Evolutionary conservation across 2,888 invertebrate genomes (phyloP), one percentile per base, ranked within the genome.

Genomic region (Dryocosmus kuriphilus): DNA sequence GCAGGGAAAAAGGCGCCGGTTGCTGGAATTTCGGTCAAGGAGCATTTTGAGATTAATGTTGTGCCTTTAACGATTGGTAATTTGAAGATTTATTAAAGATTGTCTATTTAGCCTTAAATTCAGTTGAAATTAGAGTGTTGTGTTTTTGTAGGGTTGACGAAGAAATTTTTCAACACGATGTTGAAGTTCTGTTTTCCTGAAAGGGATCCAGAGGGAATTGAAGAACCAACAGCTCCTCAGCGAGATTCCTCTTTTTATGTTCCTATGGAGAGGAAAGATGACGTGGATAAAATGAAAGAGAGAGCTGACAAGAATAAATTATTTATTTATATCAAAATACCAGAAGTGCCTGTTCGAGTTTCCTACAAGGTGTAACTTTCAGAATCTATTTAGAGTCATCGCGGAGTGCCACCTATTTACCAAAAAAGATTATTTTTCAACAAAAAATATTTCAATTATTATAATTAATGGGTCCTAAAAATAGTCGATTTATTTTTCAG

Each of bases 21-120:
- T 8, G 99, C 98, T n/a, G 99, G 99, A 3, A 99, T 99, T 85
- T 97, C 98, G 0, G 98, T 99, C 19, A 99, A 99, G 91, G 99
- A 99, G 90, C 98, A 99, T 92, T 98, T 99, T 91, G 99, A 99
- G 93, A 98, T 99, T 83, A 99, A 99, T 92, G 96, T 99, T 62
- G 97, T 98, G 19, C 99, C 99, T 11, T 94, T 99, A 80, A 96
- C 96, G 1, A 97, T 97, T 88, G 96, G 97, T 95, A 88, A 90
- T 88, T 30, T 55, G 14, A 61, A 32, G 73, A 60, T 57, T 57
- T 30, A 55, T 22, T 27, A 30, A 32, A 63, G 14, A 63, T 35
- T 30, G 35, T 55, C n/a, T 4, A 55, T 9, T 19, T 9, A 1
- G 0, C 3, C 11, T 9, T 22, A 4, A 22, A 11, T 22, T 22